Evolutionary conservation across 2,888 invertebrate species (phyloP), one percentile per base, ranked within the genome.

Genomic region (Napeogenes inachia): DNA sequence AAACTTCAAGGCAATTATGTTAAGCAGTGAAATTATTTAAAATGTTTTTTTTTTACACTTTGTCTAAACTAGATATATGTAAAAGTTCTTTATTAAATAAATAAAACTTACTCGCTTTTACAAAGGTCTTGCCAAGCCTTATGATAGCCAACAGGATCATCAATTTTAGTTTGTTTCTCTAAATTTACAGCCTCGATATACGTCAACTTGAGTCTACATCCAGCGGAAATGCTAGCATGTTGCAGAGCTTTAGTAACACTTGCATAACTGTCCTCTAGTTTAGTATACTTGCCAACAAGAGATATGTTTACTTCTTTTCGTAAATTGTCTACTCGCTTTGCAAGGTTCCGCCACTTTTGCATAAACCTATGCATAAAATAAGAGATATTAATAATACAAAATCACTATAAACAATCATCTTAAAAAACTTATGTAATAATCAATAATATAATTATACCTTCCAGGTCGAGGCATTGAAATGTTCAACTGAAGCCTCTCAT

Each of bases 241-340:
- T 97, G 95, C 54, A 99, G 83, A 0, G 99, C 97, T 87, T 99
- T 99, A 0, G 95, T 95, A 0, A 99, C 96, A 0, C 99, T 99
- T 0, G 98, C 97, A 78, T 99, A 99, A 0, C 99, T 95, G 87
- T 99, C 99, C 78, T 97, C 96, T 13, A 99, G 88, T 77, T 96
- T 95, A 0, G 99, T 99, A 79, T 99, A 99, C 88, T 99, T 99
- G 5, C 99, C 99, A 2, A 99, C 99, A 3, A 99, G 89, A 2
- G 96, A 96, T 63, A 99, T 98, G 66, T 92, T 94, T 0, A 98
- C 96, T 78, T 94, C 95, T 74, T 95, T 94, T n/a, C 95, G 93
- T 10, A 98, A 87, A 70, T 94, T 94, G 75, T 98, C 97, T 47
- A 96, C 94, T 45, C 96, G 94, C 71, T 96, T 94, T 0, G 97